Evolutionary conservation across 1,140 invertebrate species (phyloP).

Genomic region (Drosophila trapezifrons): DNA sequence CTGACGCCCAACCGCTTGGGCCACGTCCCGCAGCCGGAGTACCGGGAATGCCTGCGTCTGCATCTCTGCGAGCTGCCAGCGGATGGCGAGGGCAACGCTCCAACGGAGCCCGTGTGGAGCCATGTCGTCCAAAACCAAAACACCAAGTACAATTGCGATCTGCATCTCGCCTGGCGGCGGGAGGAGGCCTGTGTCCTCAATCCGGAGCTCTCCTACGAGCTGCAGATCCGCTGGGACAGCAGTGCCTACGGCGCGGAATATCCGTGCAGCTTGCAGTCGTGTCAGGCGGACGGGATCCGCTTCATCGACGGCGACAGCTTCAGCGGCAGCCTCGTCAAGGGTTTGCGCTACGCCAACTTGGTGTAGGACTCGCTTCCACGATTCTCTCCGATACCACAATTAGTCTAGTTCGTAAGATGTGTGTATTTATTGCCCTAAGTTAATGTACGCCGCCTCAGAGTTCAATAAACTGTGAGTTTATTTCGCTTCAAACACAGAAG

Average conservation of each 20-base stretch:
- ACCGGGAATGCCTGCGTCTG: slow-evolving; percentile 69
- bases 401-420: slow-evolving; percentile 43
- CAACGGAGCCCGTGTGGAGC: slow-evolving; percentile 55
- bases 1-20: slow-evolving; percentile 60
- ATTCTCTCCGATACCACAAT: background rate
- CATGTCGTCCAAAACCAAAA: slow-evolving; percentile 61
- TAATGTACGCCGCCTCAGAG: slow-evolving; percentile 56
- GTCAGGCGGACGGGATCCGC: slow-evolving; percentile 62
- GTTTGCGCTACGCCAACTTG: slow-evolving; percentile 73
- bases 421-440: slow-evolving; percentile 74
- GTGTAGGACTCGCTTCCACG: slow-evolving; percentile 39
- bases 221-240: slow-evolving; percentile 68
- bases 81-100: slow-evolving; percentile 23
- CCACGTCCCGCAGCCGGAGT: slow-evolving; percentile 53
- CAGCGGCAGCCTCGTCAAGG: slow-evolving; percentile 77
- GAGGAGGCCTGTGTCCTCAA: slow-evolving; percentile 68
- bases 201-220: slow-evolving; percentile 70
- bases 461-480: slow-evolving; percentile 68
- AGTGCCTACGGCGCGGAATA: slow-evolving; percentile 75
- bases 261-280: slow-evolving; percentile 77
- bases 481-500: slow-evolving; percentile 35
- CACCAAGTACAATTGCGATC: slow-evolving; percentile 81
- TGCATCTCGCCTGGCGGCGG: slow-evolving; percentile 67
- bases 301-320: slow-evolving; percentile 68
- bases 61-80: slow-evolving; percentile 51